phyloP scores from a whole-genome alignment of 1,140 invertebrate species.

The Tetraneura akinire region DNA sequence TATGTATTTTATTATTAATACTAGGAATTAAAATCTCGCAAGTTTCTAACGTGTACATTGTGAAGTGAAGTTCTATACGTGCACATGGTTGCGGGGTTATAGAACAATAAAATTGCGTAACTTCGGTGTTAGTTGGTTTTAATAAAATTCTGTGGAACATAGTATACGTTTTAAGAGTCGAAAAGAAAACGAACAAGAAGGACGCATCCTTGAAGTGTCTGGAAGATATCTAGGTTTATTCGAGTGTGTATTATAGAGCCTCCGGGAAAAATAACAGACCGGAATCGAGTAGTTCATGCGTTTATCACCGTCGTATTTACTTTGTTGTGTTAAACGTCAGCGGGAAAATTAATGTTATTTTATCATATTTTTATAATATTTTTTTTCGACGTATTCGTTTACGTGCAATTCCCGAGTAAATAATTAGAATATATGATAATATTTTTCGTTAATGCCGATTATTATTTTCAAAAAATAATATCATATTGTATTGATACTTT shows the following conservation, averaged over 20 bases:
- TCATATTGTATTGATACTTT: too few relatives aligned
- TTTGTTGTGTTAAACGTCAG: too few relatives aligned
- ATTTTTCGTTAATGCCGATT: too few relatives aligned
- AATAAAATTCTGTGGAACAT: constrained; percentile 1
- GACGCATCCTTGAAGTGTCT: too few relatives aligned
- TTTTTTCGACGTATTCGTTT: neutral
- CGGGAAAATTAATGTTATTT: neutral
- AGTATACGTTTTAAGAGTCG: too few relatives aligned
- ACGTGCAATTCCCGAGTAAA: too few relatives aligned
- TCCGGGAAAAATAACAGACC: neutral
- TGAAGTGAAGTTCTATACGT: neutral
- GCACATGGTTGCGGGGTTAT: neutral
- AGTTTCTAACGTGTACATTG: neutral
- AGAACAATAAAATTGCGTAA: neutral
- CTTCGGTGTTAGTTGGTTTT: neutral
- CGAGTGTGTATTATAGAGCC: constrained; percentile 13
- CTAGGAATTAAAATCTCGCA: neutral
- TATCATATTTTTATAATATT: neutral
- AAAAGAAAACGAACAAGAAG: neutral
- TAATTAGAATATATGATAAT: too few relatives aligned
- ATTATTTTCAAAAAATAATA: too few relatives aligned
- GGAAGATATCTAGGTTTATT: neutral
- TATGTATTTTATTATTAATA: too few relatives aligned
- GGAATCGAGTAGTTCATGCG: neutral
- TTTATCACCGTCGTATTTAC: neutral